These are phyloP conservation scores for Varroa destructor DNA, from an alignment of 1,140 invertebrate genomes.

Conservation along the genomic window DNA sequence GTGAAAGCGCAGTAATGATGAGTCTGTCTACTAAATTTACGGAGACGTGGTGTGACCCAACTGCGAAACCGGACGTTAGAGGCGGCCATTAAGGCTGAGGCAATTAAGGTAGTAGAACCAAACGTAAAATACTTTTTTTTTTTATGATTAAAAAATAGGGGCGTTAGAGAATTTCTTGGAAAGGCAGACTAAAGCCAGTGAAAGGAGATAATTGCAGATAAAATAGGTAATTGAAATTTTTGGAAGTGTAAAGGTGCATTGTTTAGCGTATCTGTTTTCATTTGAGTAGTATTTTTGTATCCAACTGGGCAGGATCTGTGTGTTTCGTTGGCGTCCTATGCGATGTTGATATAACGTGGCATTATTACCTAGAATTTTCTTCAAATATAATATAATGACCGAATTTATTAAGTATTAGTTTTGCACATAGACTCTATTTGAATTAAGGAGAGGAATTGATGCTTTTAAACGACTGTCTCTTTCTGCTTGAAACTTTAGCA, in stretches of 20 bases:
- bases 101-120: no score
- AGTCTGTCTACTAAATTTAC: no score
- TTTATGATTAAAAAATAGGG: no score
- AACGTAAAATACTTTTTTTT: no score
- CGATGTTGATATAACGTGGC: not conserved
- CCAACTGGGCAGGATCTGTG: not conserved
- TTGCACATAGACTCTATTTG: conserved; percentile 10
- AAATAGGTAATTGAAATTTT: conserved; percentile 12
- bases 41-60: no score
- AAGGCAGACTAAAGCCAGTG: not conserved
- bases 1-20: no score
- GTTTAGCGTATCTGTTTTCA: conserved; percentile 30
- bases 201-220: not conserved
- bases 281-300: conserved; percentile 33
- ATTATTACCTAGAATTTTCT: not conserved
- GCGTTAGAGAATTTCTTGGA: no score
- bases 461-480: not conserved
- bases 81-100: no score
- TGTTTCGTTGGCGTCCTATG: not conserved
- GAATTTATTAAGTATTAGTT: no score
- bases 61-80: no score
- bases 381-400: no score
- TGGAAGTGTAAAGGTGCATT: conserved; percentile 6
- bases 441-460: not conserved
- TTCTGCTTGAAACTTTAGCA: not conserved